Base-by-base conservation (phyloP, 2,113 vertebrate species). In the Lepisosteus osseus region DNA sequence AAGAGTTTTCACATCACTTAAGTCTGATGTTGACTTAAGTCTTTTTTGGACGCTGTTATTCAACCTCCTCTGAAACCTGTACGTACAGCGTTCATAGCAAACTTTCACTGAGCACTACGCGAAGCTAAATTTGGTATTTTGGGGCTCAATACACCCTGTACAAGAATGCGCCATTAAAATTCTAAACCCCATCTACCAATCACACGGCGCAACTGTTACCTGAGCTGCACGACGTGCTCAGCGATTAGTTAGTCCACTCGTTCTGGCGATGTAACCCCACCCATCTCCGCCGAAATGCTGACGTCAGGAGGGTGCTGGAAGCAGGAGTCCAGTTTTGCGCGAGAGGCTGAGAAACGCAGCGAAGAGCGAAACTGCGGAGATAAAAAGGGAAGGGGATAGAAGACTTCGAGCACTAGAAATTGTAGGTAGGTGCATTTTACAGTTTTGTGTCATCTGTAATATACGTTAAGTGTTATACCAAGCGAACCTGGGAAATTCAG, bases 251-350 rank as follows among this genome's bases (percentile, higher is more conserved):
- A 51, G 5, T 44, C 67, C n/a, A 66, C n/a, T 44, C 17, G 17
- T 3, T 43, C 47, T 40, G 44, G 44, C 55, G 70, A 40, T 68
- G 67, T 14, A 51, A 42, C 15, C 11, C 8, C 56, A 69, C 8
- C 69, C 54, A 45, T 56, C 69, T 57, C 44, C 7, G 67, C 69
- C 54, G 45, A 61, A 40, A 5, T 17, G 2, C 40, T 82, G 83
- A 84, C 83, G 80, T 82, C 76, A 78, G 55, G 57, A 61, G 41
- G 40, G 66, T 17, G 72, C 71, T 78, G 74, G 76, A 12, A 68
- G 66, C 67, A 64, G 68, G 79, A 76, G 74, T 69, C 62, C 75
- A 17, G 74, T 61, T 68, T 64, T 64, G 15, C 47, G 59, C 17
- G 67, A 14, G 29, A 6, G n/a, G 56, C 47, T 59, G 56, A 8